phyloP scores from a whole-genome alignment of 2,113 vertebrate species.

The Notothenia coriiceps region DNA sequence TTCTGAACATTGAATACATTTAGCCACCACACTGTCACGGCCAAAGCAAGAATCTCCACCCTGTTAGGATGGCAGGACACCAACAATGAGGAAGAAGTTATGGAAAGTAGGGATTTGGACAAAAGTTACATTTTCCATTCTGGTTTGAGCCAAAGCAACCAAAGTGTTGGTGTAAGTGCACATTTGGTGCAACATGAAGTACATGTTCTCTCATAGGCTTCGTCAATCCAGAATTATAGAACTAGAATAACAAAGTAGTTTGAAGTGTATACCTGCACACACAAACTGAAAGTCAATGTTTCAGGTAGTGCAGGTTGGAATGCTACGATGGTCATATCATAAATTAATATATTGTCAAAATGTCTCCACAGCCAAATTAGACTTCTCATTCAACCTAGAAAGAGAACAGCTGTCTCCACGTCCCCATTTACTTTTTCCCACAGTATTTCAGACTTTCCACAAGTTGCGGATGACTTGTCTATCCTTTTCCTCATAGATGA shows the following conservation, averaged over 20 bases:
- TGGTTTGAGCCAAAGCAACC: slow-evolving; percentile 19
- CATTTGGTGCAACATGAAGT: slow-evolving; percentile 7
- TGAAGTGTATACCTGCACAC: no score
- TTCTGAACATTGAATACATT: not conserved
- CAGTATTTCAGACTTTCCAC: slow-evolving; percentile 65
- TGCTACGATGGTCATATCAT: not conserved
- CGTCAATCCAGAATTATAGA: not conserved
- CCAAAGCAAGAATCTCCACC: slow-evolving; percentile 10
- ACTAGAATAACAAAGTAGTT: not conserved
- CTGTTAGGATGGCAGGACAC: slow-evolving; percentile 6
- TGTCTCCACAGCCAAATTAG: not conserved
- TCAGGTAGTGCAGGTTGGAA: slow-evolving; percentile 1
- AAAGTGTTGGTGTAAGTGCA: slow-evolving; percentile 10
- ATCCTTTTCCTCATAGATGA: slow-evolving; percentile 52
- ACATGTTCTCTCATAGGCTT: not conserved
- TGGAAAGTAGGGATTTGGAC: slow-evolving; percentile 32
- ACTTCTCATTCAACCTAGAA: slow-evolving; percentile 24
- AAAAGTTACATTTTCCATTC: slow-evolving; percentile 42
- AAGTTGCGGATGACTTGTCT: slow-evolving; percentile 57
- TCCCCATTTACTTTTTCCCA: not conserved
- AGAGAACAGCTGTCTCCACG: slow-evolving; percentile 19
- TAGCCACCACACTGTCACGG: not conserved
- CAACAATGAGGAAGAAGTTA: not conserved
- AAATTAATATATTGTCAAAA: slow-evolving; percentile 17
- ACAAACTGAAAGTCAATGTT: not conserved